Evolutionary conservation across 2,888 invertebrate genomes (phyloP).

Genomic region (Harmothoe impar): DNA sequence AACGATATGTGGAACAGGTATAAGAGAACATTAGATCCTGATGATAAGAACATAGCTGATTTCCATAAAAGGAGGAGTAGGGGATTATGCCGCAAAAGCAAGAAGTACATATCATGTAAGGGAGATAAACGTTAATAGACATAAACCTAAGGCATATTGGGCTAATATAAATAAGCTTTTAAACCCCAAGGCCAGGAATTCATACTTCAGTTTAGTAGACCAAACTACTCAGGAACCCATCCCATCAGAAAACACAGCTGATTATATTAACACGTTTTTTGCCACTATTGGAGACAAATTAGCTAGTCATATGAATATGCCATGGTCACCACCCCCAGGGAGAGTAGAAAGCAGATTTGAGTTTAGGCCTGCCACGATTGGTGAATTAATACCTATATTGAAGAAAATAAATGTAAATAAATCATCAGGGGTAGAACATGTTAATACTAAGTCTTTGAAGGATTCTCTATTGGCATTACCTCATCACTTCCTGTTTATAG

Average conservation of each 20-base stretch:
- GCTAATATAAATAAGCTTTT: neutral
- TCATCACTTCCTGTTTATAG: neutral
- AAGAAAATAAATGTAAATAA: neutral
- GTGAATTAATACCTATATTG: neutral
- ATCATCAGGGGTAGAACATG: neutral
- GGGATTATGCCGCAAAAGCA: neutral
- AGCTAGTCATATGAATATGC: too few species aligned
- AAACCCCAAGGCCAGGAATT: too few species aligned
- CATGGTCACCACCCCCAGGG: too few species aligned
- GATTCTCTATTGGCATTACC: neutral
- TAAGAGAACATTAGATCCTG: neutral
- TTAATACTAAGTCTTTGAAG: neutral
- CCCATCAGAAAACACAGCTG: neutral
- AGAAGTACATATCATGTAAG: neutral
- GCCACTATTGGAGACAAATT: neutral
- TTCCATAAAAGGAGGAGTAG: neutral
- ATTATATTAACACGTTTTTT: neutral
- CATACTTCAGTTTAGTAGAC: neutral
- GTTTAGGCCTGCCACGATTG: neutral
- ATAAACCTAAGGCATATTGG: neutral
- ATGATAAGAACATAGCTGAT: neutral
- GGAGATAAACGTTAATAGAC: neutral
- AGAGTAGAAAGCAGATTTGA: neutral
- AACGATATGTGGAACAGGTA: neutral
- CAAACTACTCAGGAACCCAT: neutral